Evolutionary conservation across 2,113 vertebrate species (phyloP), one percentile per base, ranked within the genome.

Genomic region (Ardeotis arabs): DNA sequence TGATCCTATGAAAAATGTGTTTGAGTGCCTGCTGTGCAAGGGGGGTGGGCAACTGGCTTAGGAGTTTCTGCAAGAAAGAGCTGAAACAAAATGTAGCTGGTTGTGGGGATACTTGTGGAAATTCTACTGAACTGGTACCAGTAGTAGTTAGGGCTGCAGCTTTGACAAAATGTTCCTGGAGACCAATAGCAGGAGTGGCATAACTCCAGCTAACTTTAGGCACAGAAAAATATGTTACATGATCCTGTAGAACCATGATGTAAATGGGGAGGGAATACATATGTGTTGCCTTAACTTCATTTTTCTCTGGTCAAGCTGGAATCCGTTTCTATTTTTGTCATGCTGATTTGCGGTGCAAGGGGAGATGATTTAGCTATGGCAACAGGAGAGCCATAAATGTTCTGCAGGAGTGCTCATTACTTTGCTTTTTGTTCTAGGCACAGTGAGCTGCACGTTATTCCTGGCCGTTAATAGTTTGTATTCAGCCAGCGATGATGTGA

Each of bases 401-500:
- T 90, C 64, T 76, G 31, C 39, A 27, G 69, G 59, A 77, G 9
- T 47, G 52, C 50, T 85, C 35, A 95, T 78, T 49, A 31, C 28
- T 82, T 95, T 80, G 69, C 76, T 97, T 93, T 41, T 80, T 24
- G 1, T 95, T 97, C 17, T 84, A 99, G 99, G 99, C 95, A 97
- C 98, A 63, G 93, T 99, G 96, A 97, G 97, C 95, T 99, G 98
- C 91, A 98, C 98, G 4, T 95, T 99, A 93, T 96, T 99, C 50
- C 96, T 99, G 60, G 97, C 97, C 7, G 99, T 97, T 59, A 98
- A 97, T 4, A 95, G 98, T 53, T 95, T 99, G 2, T 99, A 99
- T 97, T 99, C 99, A 0, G 80, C 99, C 44, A 98, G 98, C 39
- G 99, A 99, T 81, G 99, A 99, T 96, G 99, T 99, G 47, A 95